These are phyloP conservation scores for Heliconius ismenius DNA, from an alignment of 2,888 invertebrate species.

Conservation along the genomic window DNA sequence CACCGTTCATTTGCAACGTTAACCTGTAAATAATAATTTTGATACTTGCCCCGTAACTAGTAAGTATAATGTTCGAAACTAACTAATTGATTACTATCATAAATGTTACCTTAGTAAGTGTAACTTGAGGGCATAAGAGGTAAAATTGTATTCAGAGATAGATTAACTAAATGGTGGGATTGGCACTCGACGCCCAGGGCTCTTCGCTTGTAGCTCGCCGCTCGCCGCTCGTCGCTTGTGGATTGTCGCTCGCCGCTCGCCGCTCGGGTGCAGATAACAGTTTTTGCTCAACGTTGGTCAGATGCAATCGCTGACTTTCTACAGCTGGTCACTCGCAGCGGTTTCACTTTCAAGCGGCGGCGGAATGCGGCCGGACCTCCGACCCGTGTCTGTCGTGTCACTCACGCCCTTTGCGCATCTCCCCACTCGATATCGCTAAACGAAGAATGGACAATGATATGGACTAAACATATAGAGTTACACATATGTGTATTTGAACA, in stretches of 20 bases:
- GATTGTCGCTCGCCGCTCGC: constrained; percentile 49
- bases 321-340: constrained; percentile 72
- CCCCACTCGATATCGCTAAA: constrained; percentile 20
- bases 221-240: constrained; percentile 54
- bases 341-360: constrained; percentile 79
- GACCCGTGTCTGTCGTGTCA: constrained; percentile 64
- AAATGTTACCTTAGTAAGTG: constrained; percentile 19
- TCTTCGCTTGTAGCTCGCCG: constrained; percentile 55
- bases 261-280: constrained; percentile 75
- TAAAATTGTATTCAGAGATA: constrained; percentile 32
- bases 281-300: constrained; percentile 71
- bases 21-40: constrained; percentile 4
- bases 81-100: constrained; percentile 23
- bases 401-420: constrained; percentile 44
- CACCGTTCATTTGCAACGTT: neutral
- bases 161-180: constrained; percentile 29
- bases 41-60: neutral
- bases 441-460: constrained; percentile 37
- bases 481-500: neutral
- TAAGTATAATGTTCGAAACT: constrained; percentile 16
- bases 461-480: neutral
- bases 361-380: constrained; percentile 80
- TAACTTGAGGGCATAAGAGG: constrained; percentile 22
- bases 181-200: constrained; percentile 62
- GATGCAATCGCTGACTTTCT: constrained; percentile 80